These are phyloP conservation scores for Eumerus sabulonum DNA, from an alignment of 2,888 invertebrate genomes.

Conservation along the genomic window DNA sequence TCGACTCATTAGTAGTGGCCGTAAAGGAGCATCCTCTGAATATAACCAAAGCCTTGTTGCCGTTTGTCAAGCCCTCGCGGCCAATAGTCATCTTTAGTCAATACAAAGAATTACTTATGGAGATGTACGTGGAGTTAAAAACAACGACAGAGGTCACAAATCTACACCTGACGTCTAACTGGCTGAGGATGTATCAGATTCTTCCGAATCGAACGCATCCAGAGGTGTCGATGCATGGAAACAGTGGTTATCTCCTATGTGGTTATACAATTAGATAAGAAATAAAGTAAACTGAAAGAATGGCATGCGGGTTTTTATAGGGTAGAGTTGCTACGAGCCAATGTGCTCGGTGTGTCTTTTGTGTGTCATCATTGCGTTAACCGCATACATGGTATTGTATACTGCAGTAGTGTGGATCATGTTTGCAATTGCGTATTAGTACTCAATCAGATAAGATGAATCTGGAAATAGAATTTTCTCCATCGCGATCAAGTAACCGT, in stretches of 20 bases:
- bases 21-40: slow-evolving; percentile 92
- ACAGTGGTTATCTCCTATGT: slow-evolving; percentile 92
- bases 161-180: slow-evolving; percentile 90
- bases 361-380: neutral
- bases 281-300: slow-evolving; percentile 24
- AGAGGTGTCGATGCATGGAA: slow-evolving; percentile 92
- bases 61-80: slow-evolving; percentile 89
- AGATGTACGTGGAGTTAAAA: slow-evolving; percentile 89
- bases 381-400: no score
- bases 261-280: slow-evolving; percentile 80
- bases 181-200: slow-evolving; percentile 94
- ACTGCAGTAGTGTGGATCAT: no score
- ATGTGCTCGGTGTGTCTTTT: neutral
- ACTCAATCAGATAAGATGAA: slow-evolving; percentile 56
- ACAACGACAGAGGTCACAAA: slow-evolving; percentile 85
- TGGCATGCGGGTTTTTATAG: no score
- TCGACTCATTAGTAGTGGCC: slow-evolving; percentile 88
- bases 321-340: no score
- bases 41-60: slow-evolving; percentile 86
- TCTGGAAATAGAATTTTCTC: slow-evolving; percentile 74
- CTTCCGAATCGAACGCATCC: slow-evolving; percentile 96
- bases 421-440: no score
- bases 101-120: slow-evolving; percentile 90
- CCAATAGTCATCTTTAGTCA: slow-evolving; percentile 92
- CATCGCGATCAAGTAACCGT: slow-evolving; percentile 72